phyloP scores from a whole-genome alignment of 1,140 invertebrate genomes.

The Trichoplusia ni region DNA sequence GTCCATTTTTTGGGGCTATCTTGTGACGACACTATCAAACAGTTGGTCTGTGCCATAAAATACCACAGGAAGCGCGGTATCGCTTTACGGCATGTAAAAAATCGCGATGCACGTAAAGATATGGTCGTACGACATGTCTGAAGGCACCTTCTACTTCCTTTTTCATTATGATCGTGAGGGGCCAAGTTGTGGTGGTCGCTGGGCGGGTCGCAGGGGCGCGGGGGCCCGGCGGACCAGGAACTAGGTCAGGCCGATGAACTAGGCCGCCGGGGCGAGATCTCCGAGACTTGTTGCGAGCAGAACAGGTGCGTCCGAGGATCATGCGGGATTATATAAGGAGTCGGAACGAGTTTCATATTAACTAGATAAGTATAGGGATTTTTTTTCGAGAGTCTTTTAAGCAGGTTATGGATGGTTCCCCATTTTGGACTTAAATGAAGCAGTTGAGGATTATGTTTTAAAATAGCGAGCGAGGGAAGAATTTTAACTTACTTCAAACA shows the following conservation, averaged over 20 bases:
- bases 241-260: slow-evolving; percentile 45
- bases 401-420: background rate
- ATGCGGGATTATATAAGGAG: slow-evolving; percentile 23
- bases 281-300: slow-evolving; percentile 27
- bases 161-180: slow-evolving; percentile 26
- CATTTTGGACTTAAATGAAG: no score
- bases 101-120: slow-evolving; percentile 8
- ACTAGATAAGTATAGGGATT: slow-evolving; percentile 8
- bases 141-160: slow-evolving; percentile 23
- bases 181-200: slow-evolving; percentile 10
- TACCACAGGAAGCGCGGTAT: background rate
- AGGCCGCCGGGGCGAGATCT: slow-evolving; percentile 26
- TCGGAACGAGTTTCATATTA: slow-evolving; percentile 20
- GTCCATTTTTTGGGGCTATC: background rate
- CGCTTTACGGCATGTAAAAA: background rate
- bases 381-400: slow-evolving; percentile 15
- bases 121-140: slow-evolving; percentile 13
- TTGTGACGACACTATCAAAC: background rate
- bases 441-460: no score
- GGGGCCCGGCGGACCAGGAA: background rate
- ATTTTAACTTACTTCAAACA: no score
- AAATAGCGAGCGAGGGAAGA: no score
- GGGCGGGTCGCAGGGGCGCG: background rate
- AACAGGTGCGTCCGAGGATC: slow-evolving; percentile 30
- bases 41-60: background rate